Conservation (phyloP, 2,888 invertebrate species). For the Lamellibrachia columna region DNA sequence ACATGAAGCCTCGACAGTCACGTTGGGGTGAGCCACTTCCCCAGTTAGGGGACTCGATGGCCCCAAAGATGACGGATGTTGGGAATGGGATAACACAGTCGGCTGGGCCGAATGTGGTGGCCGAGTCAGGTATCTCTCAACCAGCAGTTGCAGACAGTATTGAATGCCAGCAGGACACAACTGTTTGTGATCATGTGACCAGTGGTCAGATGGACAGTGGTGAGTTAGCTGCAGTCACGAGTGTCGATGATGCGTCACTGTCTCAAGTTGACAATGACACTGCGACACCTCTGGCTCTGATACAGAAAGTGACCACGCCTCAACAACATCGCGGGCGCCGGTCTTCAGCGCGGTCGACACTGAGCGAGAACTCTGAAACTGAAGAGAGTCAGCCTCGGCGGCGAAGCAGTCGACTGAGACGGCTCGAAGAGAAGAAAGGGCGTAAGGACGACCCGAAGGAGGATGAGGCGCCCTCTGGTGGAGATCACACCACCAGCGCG, state of each 20-base stretch:
- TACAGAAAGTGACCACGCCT: not conserved
- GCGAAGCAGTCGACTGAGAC: not conserved
- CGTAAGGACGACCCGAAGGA: not conserved
- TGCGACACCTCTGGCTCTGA: not conserved
- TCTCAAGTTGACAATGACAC: not conserved
- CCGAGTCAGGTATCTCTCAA: not conserved
- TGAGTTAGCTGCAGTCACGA: not conserved
- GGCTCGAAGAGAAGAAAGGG: not conserved
- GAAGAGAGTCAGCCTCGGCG: not conserved
- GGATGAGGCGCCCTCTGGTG: not conserved
- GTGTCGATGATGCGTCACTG: not conserved
- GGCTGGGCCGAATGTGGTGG: not conserved
- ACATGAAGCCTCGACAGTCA: not conserved
- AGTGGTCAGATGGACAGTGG: not conserved
- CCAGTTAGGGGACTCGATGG: not conserved
- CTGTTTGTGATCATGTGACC: not conserved
- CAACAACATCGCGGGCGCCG: not conserved
- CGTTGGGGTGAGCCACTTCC: not conserved
- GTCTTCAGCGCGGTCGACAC: not conserved
- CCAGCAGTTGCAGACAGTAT: not conserved
- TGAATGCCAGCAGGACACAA: not conserved
- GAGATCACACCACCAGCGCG: not conserved
- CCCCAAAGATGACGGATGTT: not conserved
- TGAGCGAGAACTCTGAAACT: not conserved
- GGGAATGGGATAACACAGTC: not conserved